Percentiles rank a stretch among this genome's conserved stretches.
Conservation (phyloP, 1,140 invertebrate species). For the Vanessa tameamea region DNA sequence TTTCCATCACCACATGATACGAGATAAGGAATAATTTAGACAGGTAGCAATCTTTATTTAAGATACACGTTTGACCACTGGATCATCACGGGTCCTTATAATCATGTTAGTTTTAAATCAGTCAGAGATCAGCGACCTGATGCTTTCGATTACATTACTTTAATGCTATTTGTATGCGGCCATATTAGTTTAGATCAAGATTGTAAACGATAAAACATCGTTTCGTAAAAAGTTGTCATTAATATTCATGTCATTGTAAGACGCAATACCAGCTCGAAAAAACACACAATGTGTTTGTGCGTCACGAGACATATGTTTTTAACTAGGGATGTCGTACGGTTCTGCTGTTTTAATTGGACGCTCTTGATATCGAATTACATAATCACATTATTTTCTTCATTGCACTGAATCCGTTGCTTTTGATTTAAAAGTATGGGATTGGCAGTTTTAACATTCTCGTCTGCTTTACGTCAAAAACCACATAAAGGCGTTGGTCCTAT, state of each 20-base stretch:
- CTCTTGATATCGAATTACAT: not conserved
- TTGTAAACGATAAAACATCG: conserved; percentile 34
- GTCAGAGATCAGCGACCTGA: not conserved
- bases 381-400: too few relatives aligned
- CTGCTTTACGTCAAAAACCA: too few relatives aligned
- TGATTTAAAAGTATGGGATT: not conserved
- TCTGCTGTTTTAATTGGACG: not conserved
- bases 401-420: too few relatives aligned
- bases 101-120: not conserved
- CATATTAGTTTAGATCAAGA: conserved; percentile 32
- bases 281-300: conserved; percentile 33
- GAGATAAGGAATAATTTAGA: too few relatives aligned
- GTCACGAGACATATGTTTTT: conserved; percentile 12
- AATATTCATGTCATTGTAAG: conserved; percentile 46
- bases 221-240: conserved; percentile 47
- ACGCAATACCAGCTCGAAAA: conserved; percentile 40
- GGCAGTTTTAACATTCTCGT: too few relatives aligned
- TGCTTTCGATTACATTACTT: conserved; percentile 16
- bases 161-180: conserved; percentile 30
- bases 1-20: too few relatives aligned
- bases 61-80: too few relatives aligned
- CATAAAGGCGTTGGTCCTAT: too few relatives aligned
- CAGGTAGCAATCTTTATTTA: too few relatives aligned
- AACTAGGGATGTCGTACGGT: conserved; percentile 9
- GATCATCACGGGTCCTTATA: too few relatives aligned